phyloP scores from a whole-genome alignment of 1,140 invertebrate genomes.

The Drosophila seguyi region DNA sequence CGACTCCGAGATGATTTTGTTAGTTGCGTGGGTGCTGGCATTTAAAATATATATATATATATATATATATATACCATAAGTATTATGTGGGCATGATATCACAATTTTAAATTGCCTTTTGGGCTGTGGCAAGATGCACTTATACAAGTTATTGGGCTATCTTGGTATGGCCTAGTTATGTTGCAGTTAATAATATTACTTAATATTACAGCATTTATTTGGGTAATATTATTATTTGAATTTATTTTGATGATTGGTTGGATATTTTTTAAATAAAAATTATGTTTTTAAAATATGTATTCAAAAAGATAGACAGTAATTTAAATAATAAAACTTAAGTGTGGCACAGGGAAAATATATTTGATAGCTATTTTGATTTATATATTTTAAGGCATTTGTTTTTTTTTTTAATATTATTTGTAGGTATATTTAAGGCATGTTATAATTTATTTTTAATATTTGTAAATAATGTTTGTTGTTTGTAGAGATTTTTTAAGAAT shows the following conservation, averaged over 20 bases:
- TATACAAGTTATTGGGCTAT: conserved; percentile 5
- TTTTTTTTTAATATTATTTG: neutral
- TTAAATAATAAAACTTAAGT: neutral
- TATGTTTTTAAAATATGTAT: too few species aligned
- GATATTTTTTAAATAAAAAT: neutral
- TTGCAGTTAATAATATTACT: too few species aligned
- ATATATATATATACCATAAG: neutral
- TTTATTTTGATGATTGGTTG: neutral
- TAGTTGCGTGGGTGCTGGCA: conserved; percentile 22
- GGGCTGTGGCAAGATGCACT: conserved; percentile 15
- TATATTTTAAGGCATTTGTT: neutral
- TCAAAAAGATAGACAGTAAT: neutral
- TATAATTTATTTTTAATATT: neutral
- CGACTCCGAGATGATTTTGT: conserved; percentile 19
- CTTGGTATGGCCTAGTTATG: neutral
- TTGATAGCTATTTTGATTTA: neutral
- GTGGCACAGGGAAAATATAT: neutral
- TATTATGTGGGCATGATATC: conserved; percentile 29
- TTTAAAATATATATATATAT: conserved; percentile 12
- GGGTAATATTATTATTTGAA: neutral
- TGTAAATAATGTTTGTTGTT: neutral
- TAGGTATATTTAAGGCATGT: neutral
- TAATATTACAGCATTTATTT: neutral
- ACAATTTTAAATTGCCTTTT: conserved; percentile 3
- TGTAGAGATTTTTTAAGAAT: neutral